Base-by-base conservation (phyloP, 1,140 invertebrate species). In the Tetramorium alpestre region DNA sequence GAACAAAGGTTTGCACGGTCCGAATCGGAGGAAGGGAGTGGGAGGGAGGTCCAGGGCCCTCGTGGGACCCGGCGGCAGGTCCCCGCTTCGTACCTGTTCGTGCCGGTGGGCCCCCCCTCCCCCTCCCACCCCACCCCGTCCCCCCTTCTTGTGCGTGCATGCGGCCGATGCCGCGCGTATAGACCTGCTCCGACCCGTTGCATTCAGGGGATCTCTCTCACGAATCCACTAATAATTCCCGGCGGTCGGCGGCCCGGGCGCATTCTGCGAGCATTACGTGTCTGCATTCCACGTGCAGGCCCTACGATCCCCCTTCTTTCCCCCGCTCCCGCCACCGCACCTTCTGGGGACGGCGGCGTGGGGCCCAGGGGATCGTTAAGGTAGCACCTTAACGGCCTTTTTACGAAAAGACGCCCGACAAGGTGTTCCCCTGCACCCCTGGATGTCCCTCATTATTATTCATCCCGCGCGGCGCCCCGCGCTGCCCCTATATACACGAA, bases 201-300 rank as follows among this genome's bases (percentile, higher is more conserved):
- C 92, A 91, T 78, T 91, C 90, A 93, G 93, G 93, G 93, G 93
- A 92, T 88, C 88, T 65, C 60, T 78, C 76, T 78, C 86, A 82
- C 87, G 90, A 90, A 92, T 92, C 90, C 87, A 90, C 92, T 92
- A 94, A 95, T 95, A 94, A 94, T 94, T 93, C 90, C 91, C 76
- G 75, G 87, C 91, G 90, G 88, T 88, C 88, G 88, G 84, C 86
- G 76, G 72, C 65, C 76, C 86, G 70, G 78, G 84, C 91, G 89
- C 93, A 94, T 94, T 94, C 93, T 93, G 92, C 91, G 91, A 92
- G 90, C 94, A 87, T 94, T 94, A 94, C 94, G 94, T 94, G 92
- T 94, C 93, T 94, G 94, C 93, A 94, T 94, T 94, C 93, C 93
- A 87, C 84, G 88, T 94, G 93, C 33, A 65, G 93, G 93, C 41